These are phyloP conservation scores for Oncorhynchus mykiss DNA, from an alignment of 2,113 vertebrate genomes.

Conservation along the genomic window DNA sequence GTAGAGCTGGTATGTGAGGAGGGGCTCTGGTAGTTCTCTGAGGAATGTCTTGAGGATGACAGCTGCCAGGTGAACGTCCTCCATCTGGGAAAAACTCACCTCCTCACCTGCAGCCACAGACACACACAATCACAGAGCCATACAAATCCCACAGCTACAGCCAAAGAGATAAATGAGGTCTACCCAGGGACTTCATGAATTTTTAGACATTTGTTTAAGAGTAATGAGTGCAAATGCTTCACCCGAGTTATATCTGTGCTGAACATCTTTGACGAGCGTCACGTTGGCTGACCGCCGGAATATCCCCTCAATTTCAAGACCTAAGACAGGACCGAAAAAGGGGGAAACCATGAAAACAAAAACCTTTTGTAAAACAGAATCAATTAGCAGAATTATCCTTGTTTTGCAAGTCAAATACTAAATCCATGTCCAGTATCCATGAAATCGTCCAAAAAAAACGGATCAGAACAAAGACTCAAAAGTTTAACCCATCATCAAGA, in stretches of 20 bases:
- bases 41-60: conserved; percentile 97
- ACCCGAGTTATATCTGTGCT: conserved; percentile 95
- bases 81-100: conserved; percentile 84
- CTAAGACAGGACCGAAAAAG: conserved; percentile 58
- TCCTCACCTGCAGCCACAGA: conserved; percentile 69
- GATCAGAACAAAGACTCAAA: background rate
- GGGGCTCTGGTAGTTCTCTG: conserved; percentile 90
- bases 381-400: background rate
- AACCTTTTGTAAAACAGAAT: background rate
- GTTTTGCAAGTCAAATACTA: too few species aligned
- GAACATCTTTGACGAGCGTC: conserved; percentile 86
- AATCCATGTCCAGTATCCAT: too few species aligned
- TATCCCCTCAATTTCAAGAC: conserved; percentile 90
- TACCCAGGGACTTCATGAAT: background rate
- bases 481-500: background rate
- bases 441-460: too few species aligned
- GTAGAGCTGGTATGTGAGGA: conserved; percentile 93
- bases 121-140: background rate
- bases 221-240: conserved; percentile 28
- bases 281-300: conserved; percentile 95
- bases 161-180: too few species aligned
- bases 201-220: background rate
- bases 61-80: conserved; percentile 89
- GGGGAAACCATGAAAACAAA: background rate
- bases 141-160: conserved; percentile 1